Evolutionary conservation across 2,888 invertebrate species (phyloP), one percentile per base, ranked within the genome.

Genomic region (Macaria notata): DNA sequence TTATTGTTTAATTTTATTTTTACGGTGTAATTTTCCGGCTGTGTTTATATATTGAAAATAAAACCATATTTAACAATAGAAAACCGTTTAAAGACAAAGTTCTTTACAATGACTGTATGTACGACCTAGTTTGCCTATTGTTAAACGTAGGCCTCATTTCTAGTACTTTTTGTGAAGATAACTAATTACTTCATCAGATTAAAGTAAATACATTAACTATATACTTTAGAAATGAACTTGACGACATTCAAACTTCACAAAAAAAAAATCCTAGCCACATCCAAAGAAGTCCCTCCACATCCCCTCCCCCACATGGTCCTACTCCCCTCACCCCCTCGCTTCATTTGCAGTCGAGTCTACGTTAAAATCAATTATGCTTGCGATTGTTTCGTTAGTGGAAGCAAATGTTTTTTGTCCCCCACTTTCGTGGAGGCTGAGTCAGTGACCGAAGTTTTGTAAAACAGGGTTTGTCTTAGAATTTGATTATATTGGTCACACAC

Each of bases 341-440:
- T 83, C 80, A 86, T 87, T 85, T 83, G 80, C 86, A 86, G 85
- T 80, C 79, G 72, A 70, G 75, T 81, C 83, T 78, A 83, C 84
- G 81, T 86, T 88, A 81, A 88, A 90, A 89, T 88, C 89, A 90
- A 90, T 90, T 89, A 89, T 88, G 86, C 83, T 70, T 76, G 86
- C 87, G 80, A 89, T 90, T 89, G 88, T 89, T 90, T 90, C 89
- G 89, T 88, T 89, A 88, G 84, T 81, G 73, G 82, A 76, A 81
- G 82, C 84, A 78, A 85, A 84, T 84, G 83, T 84, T 87, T 88
- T 86, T 84, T 84, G 77, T 77, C 71, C 66, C 66, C 62, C 62
- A 75, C 71, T 4, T 47, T 19, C 19, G 47, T 44, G 4, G 29
- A 36, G 8, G 0, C 3, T 31, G 7, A 33, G 44, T n/a, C 59